Percentiles rank a stretch among this genome's conserved stretches.
Evolutionary conservation across 2,113 vertebrate species (phyloP).

Genomic region (Coreoperca whiteheadi): DNA sequence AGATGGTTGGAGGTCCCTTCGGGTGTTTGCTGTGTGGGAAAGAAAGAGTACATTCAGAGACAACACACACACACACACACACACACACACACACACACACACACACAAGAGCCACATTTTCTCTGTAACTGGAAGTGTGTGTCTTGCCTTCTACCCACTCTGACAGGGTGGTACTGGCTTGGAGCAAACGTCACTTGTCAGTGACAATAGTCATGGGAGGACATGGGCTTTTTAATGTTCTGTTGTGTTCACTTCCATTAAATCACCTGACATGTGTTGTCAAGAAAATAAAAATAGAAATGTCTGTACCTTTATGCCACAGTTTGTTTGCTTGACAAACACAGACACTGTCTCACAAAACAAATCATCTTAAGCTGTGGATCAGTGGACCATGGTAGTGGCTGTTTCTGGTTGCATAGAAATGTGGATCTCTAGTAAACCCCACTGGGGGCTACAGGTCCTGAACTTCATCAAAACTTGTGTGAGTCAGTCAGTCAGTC

Average conservation of each 20-base stretch:
- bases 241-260: conserved; percentile 15
- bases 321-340: conserved; percentile 26
- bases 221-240: conserved; percentile 11
- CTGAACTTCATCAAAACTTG: not conserved
- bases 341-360: not conserved
- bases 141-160: conserved; percentile 28
- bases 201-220: conserved; percentile 15
- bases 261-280: conserved; percentile 25
- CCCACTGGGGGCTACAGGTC: not conserved
- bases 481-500: not conserved
- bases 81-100: not conserved
- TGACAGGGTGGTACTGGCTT: conserved; percentile 41
- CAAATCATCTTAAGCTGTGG: not conserved
- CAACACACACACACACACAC: not conserved
- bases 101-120: conserved; percentile 14
- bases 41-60: not conserved
- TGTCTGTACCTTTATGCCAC: conserved; percentile 5
- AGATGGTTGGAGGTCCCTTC: conserved; percentile 57
- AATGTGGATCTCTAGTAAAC: not conserved
- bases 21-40: conserved; percentile 40
- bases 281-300: conserved; percentile 23
- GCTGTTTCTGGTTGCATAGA: not conserved
- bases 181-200: conserved; percentile 54
- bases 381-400: not conserved
- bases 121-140: conserved; percentile 8